Conservation (phyloP, 2,888 invertebrate species). For the Elmis aenea region DNA sequence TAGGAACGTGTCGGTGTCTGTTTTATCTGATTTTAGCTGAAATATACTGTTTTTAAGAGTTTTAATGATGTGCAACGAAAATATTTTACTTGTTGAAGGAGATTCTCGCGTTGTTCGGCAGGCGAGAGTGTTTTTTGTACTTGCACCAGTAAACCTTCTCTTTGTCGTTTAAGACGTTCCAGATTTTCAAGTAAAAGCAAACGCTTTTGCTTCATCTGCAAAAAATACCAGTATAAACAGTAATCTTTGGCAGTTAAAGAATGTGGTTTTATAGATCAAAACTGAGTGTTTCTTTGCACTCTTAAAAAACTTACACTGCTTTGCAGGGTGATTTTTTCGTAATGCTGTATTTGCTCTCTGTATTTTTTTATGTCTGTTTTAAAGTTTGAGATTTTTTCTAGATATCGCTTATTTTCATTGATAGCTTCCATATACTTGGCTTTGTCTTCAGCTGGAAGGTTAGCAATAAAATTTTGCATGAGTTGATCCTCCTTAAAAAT, state of each 20-base stretch:
- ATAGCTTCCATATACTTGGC: slow-evolving; percentile 27
- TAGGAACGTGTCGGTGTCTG: slow-evolving; percentile 29
- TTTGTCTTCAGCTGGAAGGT: slow-evolving; percentile 26
- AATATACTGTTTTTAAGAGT: too few species aligned
- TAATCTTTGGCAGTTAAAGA: too few species aligned
- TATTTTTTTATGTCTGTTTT: slow-evolving; percentile 27
- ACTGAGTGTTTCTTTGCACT: too few species aligned
- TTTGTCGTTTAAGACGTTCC: slow-evolving; percentile 23
- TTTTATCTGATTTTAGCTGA: slow-evolving; percentile 31
- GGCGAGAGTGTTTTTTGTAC: slow-evolving; percentile 30
- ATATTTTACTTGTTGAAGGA: slow-evolving; percentile 28
- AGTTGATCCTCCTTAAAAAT: slow-evolving; percentile 17
- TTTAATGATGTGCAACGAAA: too few species aligned
- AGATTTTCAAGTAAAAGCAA: slow-evolving; percentile 25
- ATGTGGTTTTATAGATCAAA: too few species aligned
- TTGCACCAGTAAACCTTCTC: slow-evolving; percentile 24
- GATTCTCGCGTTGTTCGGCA: slow-evolving; percentile 30
- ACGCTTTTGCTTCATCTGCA: slow-evolving; percentile 26
- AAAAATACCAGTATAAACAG: too few species aligned
- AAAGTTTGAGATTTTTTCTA: slow-evolving; percentile 24
- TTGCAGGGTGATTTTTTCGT: slow-evolving; percentile 24
- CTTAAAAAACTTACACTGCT: slow-evolving; percentile 24
- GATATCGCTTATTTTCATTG: slow-evolving; percentile 23
- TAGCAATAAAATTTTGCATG: slow-evolving; percentile 27
- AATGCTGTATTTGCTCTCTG: slow-evolving; percentile 25